Percentiles rank a stretch among this genome's conserved stretches.
These are phyloP conservation scores for Nineta flava DNA, from an alignment of 2,888 invertebrate genomes.

Conservation along the genomic window DNA sequence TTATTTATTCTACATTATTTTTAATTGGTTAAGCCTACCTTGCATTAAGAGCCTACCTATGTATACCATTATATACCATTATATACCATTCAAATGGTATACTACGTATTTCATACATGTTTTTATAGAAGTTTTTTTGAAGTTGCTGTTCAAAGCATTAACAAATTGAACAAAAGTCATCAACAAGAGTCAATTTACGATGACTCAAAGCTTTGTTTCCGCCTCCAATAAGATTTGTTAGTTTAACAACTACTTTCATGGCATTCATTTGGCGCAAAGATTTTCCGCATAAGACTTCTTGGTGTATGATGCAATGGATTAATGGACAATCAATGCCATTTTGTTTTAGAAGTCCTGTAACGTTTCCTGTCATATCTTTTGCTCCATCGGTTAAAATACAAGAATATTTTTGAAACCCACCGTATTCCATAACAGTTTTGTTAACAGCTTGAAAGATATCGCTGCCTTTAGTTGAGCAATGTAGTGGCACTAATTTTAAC, in stretches of 20 bases:
- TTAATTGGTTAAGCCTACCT: no score
- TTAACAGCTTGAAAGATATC: background rate
- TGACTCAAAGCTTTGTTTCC: constrained; percentile 8
- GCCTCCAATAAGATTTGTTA: constrained; percentile 9
- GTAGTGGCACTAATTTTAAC: constrained; percentile 1
- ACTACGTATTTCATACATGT: no score
- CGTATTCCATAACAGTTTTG: background rate
- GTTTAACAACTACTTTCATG: constrained; percentile 8
- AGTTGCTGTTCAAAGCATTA: no score
- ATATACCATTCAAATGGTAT: no score
- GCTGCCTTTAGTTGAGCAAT: background rate
- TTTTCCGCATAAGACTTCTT: background rate
- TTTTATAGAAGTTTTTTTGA: no score
- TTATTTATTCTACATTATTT: no score
- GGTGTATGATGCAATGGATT: constrained; percentile 10
- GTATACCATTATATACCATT: no score
- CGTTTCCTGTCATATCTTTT: constrained; percentile 11
- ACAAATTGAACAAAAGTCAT: no score
- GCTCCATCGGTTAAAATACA: constrained; percentile 11
- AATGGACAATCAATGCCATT: constrained; percentile 10
- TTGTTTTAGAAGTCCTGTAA: constrained; percentile 3
- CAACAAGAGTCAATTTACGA: no score
- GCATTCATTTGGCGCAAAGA: background rate
- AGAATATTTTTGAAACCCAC: background rate
- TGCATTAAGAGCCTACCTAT: no score